A percentile compares a stretch with the other conserved stretches of the same genome.
These are phyloP conservation scores for Himalopsyche tibetana DNA, from an alignment of 2,888 invertebrate species.

Conservation along the genomic window DNA sequence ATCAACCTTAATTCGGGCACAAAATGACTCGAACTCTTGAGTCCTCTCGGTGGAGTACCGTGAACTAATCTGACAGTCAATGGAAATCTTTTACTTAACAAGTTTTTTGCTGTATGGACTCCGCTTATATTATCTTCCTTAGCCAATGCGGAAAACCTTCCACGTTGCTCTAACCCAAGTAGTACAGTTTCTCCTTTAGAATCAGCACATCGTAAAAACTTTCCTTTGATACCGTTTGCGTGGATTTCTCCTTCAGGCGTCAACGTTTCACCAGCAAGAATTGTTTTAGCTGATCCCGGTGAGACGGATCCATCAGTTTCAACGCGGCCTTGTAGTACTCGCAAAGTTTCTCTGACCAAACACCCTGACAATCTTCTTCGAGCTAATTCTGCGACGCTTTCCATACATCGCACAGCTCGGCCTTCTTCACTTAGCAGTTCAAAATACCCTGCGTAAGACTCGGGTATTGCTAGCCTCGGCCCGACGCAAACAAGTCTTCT, in stretches of 20 bases:
- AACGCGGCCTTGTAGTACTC: slow-evolving; percentile 81
- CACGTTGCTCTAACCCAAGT: slow-evolving; percentile 90
- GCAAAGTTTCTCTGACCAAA: slow-evolving; percentile 86
- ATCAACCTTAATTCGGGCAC: slow-evolving; percentile 89
- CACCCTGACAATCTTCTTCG: slow-evolving; percentile 85
- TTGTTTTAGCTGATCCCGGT: slow-evolving; percentile 83
- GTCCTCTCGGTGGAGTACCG: slow-evolving; percentile 90
- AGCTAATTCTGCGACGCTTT: slow-evolving; percentile 90
- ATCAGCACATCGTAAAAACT: slow-evolving; percentile 92
- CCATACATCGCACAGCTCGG: slow-evolving; percentile 91
- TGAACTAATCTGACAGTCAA: slow-evolving; percentile 94
- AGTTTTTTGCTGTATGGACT: slow-evolving; percentile 92
- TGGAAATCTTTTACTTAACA: slow-evolving; percentile 92
- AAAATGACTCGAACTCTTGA: slow-evolving; percentile 89
- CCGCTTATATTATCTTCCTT: slow-evolving; percentile 96
- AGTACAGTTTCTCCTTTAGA: slow-evolving; percentile 89
- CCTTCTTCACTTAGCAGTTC: slow-evolving; percentile 97
- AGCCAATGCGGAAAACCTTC: slow-evolving; percentile 94
- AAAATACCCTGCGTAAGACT: slow-evolving; percentile 94
- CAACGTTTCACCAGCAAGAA: slow-evolving; percentile 90
- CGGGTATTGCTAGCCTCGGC: slow-evolving; percentile 91
- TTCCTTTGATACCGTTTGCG: slow-evolving; percentile 82
- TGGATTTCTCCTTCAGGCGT: slow-evolving; percentile 85
- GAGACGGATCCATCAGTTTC: slow-evolving; percentile 80
- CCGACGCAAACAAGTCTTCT: slow-evolving; percentile 87